These are phyloP conservation scores for Rhyacophila evoluta DNA, from an alignment of 2,888 invertebrate genomes.

Conservation along the genomic window DNA sequence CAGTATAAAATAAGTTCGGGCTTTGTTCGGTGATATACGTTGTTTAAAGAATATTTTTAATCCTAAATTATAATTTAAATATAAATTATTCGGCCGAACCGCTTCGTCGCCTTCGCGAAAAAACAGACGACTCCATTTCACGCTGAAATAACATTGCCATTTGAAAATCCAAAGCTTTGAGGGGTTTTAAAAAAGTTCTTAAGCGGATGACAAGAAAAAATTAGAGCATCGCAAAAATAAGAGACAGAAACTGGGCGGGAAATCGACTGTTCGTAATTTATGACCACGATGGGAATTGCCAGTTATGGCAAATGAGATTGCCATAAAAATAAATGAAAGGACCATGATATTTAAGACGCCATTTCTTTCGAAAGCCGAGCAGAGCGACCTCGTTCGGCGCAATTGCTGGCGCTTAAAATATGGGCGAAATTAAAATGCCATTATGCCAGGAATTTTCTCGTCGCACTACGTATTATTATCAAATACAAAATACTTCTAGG, in stretches of 20 bases:
- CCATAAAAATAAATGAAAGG: slow-evolving; percentile 53
- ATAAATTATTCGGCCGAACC: background rate
- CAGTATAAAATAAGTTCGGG: too few species aligned
- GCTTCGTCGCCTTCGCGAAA: background rate
- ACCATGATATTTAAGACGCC: slow-evolving; percentile 40
- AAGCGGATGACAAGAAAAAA: slow-evolving; percentile 22
- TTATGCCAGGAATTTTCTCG: slow-evolving; percentile 38
- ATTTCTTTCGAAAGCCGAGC: background rate
- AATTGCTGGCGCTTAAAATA: slow-evolving; percentile 38
- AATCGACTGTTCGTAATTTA: slow-evolving; percentile 49
- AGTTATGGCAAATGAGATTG: slow-evolving; percentile 50
- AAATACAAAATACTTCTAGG: background rate
- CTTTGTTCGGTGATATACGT: too few species aligned
- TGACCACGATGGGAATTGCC: slow-evolving; percentile 42
- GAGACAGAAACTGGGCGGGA: slow-evolving; percentile 24
- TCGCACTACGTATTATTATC: background rate
- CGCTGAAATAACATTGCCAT: slow-evolving; percentile 2
- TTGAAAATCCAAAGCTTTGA: background rate
- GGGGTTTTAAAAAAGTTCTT: slow-evolving; percentile 17
- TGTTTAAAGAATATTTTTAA: too few species aligned
- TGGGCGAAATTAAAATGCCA: slow-evolving; percentile 51
- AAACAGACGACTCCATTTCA: background rate
- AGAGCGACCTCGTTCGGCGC: background rate
- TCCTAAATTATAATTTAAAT: background rate
- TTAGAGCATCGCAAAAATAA: slow-evolving; percentile 11